These are phyloP conservation scores for Sminthurinus aureus DNA, from an alignment of 2,888 invertebrate species.

Conservation along the genomic window DNA sequence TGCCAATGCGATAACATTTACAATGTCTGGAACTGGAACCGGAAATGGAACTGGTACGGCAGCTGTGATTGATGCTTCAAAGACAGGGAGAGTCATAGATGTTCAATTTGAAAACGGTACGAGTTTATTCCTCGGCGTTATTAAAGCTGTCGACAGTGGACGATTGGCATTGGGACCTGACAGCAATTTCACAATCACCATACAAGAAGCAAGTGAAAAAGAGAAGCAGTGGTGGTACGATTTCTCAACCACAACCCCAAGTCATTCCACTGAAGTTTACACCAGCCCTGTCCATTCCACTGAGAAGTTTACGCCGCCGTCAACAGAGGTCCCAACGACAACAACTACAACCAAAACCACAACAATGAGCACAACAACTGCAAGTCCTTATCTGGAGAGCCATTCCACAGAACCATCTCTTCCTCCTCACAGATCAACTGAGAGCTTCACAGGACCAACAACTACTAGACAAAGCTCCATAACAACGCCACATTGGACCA, in stretches of 20 bases:
- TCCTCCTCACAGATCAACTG: no score
- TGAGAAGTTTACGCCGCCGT: not conserved
- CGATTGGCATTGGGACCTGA: no score
- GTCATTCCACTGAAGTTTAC: not conserved
- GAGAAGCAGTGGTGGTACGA: not conserved
- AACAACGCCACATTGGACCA: no score
- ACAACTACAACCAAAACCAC: not conserved
- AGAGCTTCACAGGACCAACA: no score
- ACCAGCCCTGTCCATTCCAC: not conserved
- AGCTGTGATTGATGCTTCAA: not conserved
- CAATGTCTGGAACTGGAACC: no score
- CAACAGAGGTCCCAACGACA: not conserved
- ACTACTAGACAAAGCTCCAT: no score
- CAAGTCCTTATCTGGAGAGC: no score
- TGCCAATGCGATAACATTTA: not conserved
- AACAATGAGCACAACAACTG: not conserved
- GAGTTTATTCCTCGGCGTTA: not conserved
- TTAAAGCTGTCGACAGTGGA: not conserved
- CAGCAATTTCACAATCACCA: no score
- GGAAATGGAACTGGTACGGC: no score
- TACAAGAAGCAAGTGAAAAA: not conserved
- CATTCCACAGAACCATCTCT: no score
- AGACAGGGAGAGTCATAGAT: not conserved
- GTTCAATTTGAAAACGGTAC: not conserved
- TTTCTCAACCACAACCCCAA: not conserved